Percentiles rank a stretch among this genome's conserved stretches.
phyloP scores from a whole-genome alignment of 64 coral and sea anemone genomes.

The Stylophora pistillata region DNA sequence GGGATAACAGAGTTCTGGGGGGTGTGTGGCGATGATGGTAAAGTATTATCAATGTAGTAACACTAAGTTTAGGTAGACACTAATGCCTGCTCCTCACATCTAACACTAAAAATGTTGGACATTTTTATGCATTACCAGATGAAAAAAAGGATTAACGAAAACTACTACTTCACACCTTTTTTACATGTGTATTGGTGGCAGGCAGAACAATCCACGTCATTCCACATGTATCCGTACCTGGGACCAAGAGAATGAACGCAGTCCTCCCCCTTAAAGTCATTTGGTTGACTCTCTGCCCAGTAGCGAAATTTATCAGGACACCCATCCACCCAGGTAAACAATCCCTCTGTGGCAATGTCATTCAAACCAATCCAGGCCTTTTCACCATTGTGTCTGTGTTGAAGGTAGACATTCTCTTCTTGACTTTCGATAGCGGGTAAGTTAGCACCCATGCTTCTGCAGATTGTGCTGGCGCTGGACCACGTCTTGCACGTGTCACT shows the following conservation, averaged over 20 bases:
- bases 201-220: constrained; percentile 57
- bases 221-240: constrained; percentile 39
- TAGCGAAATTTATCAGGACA: constrained; percentile 50
- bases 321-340: constrained; percentile 64
- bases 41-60: too few species aligned
- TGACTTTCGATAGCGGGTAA: constrained; percentile 63
- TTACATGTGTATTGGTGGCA: constrained; percentile 75
- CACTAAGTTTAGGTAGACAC: too few species aligned
- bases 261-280: constrained; percentile 60
- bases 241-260: constrained; percentile 63
- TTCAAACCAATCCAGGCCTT: constrained; percentile 76
- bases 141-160: too few species aligned
- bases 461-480: constrained; percentile 35
- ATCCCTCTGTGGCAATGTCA: constrained; percentile 72
- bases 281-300: constrained; percentile 70
- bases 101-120: too few species aligned
- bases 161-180: constrained; percentile 16
- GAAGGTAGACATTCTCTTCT: constrained; percentile 73
- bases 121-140: too few species aligned
- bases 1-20: too few species aligned
- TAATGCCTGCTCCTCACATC: too few species aligned
- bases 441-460: constrained; percentile 29
- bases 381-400: constrained; percentile 67
- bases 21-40: too few species aligned
- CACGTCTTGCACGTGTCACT: constrained; percentile 55